These are phyloP conservation scores for Catostylus mosaicus DNA, from an alignment of 30 jellyfish, hydroid and myxozoan genomes.

Conservation along the genomic window DNA sequence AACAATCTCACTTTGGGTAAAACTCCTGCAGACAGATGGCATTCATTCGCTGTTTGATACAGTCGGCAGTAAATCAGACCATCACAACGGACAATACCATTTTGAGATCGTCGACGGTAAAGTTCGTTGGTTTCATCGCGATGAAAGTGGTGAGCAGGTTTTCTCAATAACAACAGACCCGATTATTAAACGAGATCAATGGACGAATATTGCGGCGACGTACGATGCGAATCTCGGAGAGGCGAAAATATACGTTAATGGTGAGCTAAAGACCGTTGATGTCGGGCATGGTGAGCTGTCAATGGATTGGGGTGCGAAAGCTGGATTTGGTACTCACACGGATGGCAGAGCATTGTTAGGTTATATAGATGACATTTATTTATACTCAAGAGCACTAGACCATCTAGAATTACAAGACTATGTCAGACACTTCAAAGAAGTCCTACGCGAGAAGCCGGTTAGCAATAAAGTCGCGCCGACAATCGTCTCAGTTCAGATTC, in stretches of 20 bases:
- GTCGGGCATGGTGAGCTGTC: conserved; percentile 88
- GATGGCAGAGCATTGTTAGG: conserved; percentile 89
- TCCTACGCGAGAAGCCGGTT: conserved; percentile 30
- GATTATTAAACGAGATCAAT: conserved; percentile 49
- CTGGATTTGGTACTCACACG: conserved; percentile 93
- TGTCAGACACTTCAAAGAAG: conserved; percentile 77
- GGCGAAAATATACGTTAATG: conserved; percentile 91
- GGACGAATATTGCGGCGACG: conserved; percentile 91
- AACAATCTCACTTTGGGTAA: conserved; percentile 90
- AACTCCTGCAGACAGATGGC: conserved; percentile 79
- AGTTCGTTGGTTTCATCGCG: conserved; percentile 90
- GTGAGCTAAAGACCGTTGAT: conserved; percentile 77
- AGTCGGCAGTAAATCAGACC: conserved; percentile 71
- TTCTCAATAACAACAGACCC: conserved; percentile 82
- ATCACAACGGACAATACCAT: conserved; percentile 72
- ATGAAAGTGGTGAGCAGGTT: conserved; percentile 68
- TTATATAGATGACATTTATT: conserved; percentile 85
- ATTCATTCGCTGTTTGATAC: conserved; percentile 84
- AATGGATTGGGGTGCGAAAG: conserved; percentile 93
- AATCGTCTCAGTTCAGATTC: conserved; percentile 13
- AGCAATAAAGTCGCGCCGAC: conserved; percentile 26
- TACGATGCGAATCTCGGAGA: conserved; percentile 89
- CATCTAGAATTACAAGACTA: conserved; percentile 75
- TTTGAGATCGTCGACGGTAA: conserved; percentile 77
- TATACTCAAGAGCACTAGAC: conserved; percentile 76